phyloP scores from a whole-genome alignment of 2,113 vertebrate species.

The Dasyurus viverrinus region DNA sequence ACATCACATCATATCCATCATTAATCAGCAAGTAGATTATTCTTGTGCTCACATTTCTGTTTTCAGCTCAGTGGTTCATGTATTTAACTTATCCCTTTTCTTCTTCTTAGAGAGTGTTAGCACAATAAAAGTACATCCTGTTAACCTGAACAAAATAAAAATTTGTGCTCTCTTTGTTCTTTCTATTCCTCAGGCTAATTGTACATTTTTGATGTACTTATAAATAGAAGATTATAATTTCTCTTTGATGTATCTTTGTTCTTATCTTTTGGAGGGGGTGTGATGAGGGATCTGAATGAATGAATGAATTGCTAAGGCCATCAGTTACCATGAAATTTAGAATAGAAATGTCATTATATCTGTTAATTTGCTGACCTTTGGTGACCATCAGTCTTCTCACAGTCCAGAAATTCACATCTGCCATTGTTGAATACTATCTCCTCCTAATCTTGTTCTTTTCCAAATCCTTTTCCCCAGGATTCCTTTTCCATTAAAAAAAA shows the following conservation, averaged over 20 bases:
- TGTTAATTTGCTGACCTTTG: background rate
- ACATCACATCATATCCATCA: background rate
- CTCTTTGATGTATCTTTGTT: background rate
- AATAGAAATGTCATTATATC: background rate
- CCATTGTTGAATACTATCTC: background rate
- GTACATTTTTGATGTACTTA: background rate
- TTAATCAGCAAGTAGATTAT: background rate
- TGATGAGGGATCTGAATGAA: background rate
- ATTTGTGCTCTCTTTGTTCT: background rate
- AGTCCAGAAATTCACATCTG: background rate
- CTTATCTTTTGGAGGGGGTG: background rate
- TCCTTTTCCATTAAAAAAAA: background rate
- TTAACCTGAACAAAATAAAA: background rate
- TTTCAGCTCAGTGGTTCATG: background rate
- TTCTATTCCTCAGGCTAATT: background rate
- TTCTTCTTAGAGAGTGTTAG: background rate
- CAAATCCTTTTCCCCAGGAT: background rate
- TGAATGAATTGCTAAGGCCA: background rate
- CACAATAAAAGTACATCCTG: background rate
- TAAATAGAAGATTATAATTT: background rate
- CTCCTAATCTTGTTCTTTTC: background rate
- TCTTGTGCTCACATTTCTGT: background rate
- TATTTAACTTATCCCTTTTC: background rate
- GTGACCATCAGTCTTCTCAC: background rate
- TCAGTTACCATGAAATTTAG: background rate